Base-by-base conservation (phyloP, 2,888 invertebrate species). In the Rhagophthalmus giganteus region DNA sequence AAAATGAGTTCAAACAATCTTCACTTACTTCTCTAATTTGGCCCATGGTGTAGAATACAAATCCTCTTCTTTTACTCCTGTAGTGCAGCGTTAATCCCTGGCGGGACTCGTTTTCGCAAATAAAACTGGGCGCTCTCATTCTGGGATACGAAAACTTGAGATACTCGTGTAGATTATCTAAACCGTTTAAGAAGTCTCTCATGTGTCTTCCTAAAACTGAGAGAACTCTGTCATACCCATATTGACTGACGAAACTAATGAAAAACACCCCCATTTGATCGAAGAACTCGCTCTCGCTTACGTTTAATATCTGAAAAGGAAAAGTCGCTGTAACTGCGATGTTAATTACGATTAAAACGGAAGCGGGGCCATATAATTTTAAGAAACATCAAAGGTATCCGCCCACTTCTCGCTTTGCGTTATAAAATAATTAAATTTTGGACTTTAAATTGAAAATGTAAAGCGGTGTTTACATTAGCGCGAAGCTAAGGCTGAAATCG, bases 161-260 rank as follows among this genome's bases (percentile, higher is more conserved):
- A 73, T 98, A 98, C 73, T 97, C 97, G 73, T 98, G 98, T 13
- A 98, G 79, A 77, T 97, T 97, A 76, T 98, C 97, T 62, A 98
- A 78, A 0, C 93, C 95, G 70, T 96, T 97, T 1, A 97, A 82
- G 69, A 97, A 97, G 75, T 97, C 96, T 41, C 96, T 79, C 86
- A 97, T 90, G 72, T 96, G 93, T 2, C 96, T 81, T 0, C 96
- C 96, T 10, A 94, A 79, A 0, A 94, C 93, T 1, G 91, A 90
- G 3, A 94, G 75, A 0, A 94, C 92, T 39, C 91, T 79, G 76
- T 96, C 95, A 75, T 97, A 96, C 8, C 95, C 96, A 69, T 95
- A 96, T 65, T 94, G 94, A 13, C 92, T 88, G 5, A 97, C 92
- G 73, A 93, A 96, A 5, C 88, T 85, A 16, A 96, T 94, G 76